Conservation (phyloP, 2,888 invertebrate species). For the Keiferia lycopersicella region DNA sequence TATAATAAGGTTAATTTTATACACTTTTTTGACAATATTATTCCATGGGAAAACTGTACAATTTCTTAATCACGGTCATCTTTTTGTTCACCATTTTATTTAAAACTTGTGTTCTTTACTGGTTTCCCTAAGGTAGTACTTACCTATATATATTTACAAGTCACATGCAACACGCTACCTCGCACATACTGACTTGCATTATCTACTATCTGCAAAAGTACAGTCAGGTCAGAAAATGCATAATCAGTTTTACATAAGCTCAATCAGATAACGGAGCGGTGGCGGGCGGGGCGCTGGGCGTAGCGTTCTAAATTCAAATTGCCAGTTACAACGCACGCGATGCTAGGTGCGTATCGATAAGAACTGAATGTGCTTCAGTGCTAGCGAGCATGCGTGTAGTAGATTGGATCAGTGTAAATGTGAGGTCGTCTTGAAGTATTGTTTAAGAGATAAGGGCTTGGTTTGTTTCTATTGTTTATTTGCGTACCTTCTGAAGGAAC, state of each 20-base stretch:
- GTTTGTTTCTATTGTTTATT: conserved; percentile 1
- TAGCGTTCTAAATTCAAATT: conserved; percentile 73
- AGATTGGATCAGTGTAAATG: conserved; percentile 20
- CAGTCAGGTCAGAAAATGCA: conserved; percentile 59
- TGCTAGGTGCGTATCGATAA: conserved; percentile 59
- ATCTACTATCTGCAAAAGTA: conserved; percentile 29
- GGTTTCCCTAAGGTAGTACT: background rate
- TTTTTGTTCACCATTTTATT: too few species aligned
- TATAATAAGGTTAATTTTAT: too few species aligned
- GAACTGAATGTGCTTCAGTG: conserved; percentile 19
- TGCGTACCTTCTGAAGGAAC: background rate
- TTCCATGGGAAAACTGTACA: too few species aligned
- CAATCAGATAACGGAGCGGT: conserved; percentile 65
- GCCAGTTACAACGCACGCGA: conserved; percentile 62
- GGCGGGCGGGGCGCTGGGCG: conserved; percentile 66
- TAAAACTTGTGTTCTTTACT: too few species aligned
- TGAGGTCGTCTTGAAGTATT: conserved; percentile 1
- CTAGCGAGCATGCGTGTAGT: conserved; percentile 8
- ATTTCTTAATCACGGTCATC: too few species aligned
- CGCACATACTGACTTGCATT: background rate
- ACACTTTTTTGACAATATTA: too few species aligned
- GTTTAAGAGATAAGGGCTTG: background rate
- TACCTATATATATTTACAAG: background rate
- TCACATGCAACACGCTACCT: conserved; percentile 5
- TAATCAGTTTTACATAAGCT: conserved; percentile 66